Evolutionary conservation across 2,113 vertebrate genomes (phyloP), one percentile per base, ranked within the genome.

Genomic region (Hipposideros armiger): DNA sequence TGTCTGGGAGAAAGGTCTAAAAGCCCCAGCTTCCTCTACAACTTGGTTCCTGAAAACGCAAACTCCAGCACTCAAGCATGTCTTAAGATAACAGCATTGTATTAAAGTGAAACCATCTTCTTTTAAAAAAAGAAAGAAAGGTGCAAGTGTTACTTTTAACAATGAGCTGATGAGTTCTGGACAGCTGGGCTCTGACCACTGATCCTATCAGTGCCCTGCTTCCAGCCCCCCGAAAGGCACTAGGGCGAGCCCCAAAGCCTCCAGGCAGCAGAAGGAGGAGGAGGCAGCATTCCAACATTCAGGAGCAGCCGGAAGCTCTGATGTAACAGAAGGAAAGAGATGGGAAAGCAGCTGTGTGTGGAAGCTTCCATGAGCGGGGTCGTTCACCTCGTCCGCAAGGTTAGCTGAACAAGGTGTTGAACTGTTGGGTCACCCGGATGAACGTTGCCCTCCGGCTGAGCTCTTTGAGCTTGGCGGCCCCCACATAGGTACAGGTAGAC

Each of bases 401-500:
- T 97, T 99, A 99, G 87, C 97, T 98, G 98, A 99, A 99, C 98
- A 99, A 99, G 0, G 99, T 98, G 93, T 98, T 99, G 95, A 99
- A 99, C 97, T 99, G 99, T 94, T 99, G 99, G 45, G 99, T 99
- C 97, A 99, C 99, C 1, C 99, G 99, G 98, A 99, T 99, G 97
- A 99, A 99, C 0, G 99, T 99, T 0, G 99, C 99, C 96, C 99
- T 99, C 95, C 99, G 98, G 98, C 99, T 99, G 95, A 99, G 99
- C 98, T 99, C 99, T 97, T 99, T 99, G 86, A 99, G 99, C 95
- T 99, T 99, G 97, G 99, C 99, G 1, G 99, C 99, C 87, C 99
- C 99, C 96, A 99, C 99, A 0, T 99, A 99, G 69, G 99, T 99
- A 97, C 99, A 99, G 89, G 99, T 99, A 95, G 99, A 99, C 86